Evolutionary conservation across 1,140 invertebrate genomes (phyloP).

Genomic region (Anadara kagoshimensis): DNA sequence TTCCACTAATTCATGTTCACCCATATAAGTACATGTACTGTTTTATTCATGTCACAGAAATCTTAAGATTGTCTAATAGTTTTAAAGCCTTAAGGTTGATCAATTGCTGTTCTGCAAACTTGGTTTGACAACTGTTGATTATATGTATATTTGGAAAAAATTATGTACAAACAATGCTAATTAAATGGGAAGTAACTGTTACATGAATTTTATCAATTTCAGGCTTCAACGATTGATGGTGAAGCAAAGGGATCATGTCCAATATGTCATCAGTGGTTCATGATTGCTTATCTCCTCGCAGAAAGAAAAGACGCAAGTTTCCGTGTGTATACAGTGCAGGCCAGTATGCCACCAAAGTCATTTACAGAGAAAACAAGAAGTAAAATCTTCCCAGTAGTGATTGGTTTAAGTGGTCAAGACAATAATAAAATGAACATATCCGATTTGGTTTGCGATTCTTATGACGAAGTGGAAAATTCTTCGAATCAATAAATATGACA

Average conservation of each 20-base stretch:
- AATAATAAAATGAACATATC: constrained; percentile 54
- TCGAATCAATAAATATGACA: constrained; percentile 61
- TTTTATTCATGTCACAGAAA: too few species aligned
- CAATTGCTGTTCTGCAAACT: too few species aligned
- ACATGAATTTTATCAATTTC: too few species aligned
- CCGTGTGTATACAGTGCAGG: constrained; percentile 67
- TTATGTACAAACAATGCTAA: too few species aligned
- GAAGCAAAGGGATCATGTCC: constrained; percentile 69
- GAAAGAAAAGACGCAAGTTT: constrained; percentile 66
- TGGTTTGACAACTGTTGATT: too few species aligned
- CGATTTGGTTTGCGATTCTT: constrained; percentile 58
- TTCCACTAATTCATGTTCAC: too few species aligned
- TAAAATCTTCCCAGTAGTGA: constrained; percentile 67
- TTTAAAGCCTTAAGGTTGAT: too few species aligned
- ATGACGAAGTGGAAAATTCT: constrained; percentile 67
- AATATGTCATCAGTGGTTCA: constrained; percentile 71
- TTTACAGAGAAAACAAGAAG: constrained; percentile 63
- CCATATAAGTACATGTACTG: too few species aligned
- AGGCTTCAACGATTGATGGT: constrained; percentile 65
- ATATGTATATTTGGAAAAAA: too few species aligned
- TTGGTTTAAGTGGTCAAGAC: constrained; percentile 47
- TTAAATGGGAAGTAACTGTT: too few species aligned
- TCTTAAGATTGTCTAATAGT: too few species aligned
- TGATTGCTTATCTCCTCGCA: constrained; percentile 67
- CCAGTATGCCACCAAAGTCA: constrained; percentile 66